Evolutionary conservation across 2,888 invertebrate genomes (phyloP).

Genomic region (Metalampra italica): DNA sequence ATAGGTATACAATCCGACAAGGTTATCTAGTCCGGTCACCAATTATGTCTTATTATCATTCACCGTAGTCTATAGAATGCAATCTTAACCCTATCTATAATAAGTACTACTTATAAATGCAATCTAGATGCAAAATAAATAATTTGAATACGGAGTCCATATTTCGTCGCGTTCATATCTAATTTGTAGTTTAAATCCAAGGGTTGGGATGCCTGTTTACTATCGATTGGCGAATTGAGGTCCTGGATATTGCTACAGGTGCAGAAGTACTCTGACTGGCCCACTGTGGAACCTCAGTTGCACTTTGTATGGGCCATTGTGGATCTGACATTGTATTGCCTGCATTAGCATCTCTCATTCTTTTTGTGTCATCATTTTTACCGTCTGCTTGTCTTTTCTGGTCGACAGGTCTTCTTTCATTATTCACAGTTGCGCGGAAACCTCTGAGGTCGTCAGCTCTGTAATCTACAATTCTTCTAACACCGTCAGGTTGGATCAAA

Average conservation of each 20-base stretch:
- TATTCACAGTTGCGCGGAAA: conserved; percentile 74
- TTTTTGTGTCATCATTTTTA: conserved; percentile 3
- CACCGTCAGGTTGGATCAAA: conserved; percentile 74
- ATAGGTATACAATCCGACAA: conserved; percentile 31
- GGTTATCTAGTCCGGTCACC: conserved; percentile 41
- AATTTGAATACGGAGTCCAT: conserved; percentile 29
- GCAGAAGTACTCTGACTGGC: conserved; percentile 22
- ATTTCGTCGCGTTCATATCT: conserved; percentile 15
- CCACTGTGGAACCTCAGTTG: conserved; percentile 6
- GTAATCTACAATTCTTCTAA: conserved; percentile 75
- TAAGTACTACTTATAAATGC: conserved; percentile 24
- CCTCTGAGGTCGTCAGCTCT: conserved; percentile 73
- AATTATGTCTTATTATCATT: conserved; percentile 42
- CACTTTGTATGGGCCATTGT: conserved; percentile 5
- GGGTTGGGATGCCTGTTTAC: conserved; percentile 34
- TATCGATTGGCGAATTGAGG: conserved; percentile 50
- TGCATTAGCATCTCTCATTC: conserved; percentile 7
- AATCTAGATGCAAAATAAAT: conserved; percentile 26
- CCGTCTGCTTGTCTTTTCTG: background rate
- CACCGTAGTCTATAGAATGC: conserved; percentile 15
- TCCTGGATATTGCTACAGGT: conserved; percentile 48
- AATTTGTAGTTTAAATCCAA: conserved; percentile 35
- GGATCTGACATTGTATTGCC: conserved; percentile 11
- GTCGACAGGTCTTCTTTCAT: conserved; percentile 32
- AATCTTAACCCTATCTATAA: conserved; percentile 5